Evolutionary conservation across 2,113 vertebrate species (phyloP).

Genomic region (Oceanodroma tethys): DNA sequence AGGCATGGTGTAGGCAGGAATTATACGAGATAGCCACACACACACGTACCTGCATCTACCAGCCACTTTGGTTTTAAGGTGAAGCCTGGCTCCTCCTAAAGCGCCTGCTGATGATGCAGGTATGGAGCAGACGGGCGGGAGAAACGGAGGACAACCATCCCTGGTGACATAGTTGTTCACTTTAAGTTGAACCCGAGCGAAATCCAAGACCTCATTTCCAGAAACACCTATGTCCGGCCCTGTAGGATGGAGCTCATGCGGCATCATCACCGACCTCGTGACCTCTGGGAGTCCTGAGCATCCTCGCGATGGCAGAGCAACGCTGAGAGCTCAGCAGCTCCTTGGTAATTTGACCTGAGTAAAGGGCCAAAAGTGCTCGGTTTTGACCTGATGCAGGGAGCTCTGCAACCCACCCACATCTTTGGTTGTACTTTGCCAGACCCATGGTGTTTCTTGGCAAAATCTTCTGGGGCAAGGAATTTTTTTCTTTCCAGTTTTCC

Average conservation of each 20-base stretch:
- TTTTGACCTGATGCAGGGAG: background rate
- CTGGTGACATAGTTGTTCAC: background rate
- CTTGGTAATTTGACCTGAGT: background rate
- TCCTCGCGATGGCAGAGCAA: fast-evolving
- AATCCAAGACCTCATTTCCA: background rate
- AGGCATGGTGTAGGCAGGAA: slow-evolving; percentile 22
- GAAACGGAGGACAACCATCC: fast-evolving
- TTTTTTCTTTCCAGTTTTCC: background rate
- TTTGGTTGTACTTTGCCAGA: background rate
- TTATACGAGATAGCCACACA: background rate
- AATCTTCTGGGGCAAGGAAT: background rate
- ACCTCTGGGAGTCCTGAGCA: too few species aligned
- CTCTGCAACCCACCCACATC: background rate
- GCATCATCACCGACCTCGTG: background rate
- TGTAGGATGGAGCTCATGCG: background rate
- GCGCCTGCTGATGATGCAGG: background rate
- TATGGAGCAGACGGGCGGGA: fast-evolving
- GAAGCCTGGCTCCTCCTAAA: background rate
- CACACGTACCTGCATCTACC: background rate
- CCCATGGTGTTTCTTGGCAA: background rate
- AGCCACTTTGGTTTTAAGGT: background rate
- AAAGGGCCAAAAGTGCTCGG: background rate
- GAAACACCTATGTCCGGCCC: fast-evolving
- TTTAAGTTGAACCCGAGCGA: fast-evolving
- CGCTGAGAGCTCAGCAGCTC: background rate